Evolutionary conservation across 1,140 invertebrate genomes (phyloP).

Genomic region (Macrobrachium nipponense): DNA sequence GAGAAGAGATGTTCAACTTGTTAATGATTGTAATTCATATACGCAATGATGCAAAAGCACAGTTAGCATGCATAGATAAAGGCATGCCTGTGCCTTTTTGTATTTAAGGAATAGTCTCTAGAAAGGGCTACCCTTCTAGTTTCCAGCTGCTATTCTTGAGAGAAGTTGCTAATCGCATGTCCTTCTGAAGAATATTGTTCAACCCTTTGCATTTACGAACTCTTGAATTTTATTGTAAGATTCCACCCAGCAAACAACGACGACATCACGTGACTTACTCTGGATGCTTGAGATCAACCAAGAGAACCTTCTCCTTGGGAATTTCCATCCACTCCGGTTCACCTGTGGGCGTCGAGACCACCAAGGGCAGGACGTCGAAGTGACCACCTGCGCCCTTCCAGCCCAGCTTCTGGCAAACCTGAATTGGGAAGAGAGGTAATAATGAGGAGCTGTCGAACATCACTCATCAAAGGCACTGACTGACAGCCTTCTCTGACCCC

Average conservation of each 20-base stretch:
- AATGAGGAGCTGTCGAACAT: too few species aligned
- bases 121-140: too few species aligned
- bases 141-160: too few species aligned
- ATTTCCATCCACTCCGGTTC: conserved; percentile 92
- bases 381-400: conserved; percentile 84
- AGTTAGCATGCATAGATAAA: not conserved
- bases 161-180: too few species aligned
- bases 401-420: conserved; percentile 90
- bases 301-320: conserved; percentile 85
- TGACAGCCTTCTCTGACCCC: too few species aligned
- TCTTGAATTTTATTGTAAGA: too few species aligned
- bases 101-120: not conserved
- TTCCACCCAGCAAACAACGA: too few species aligned
- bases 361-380: conserved; percentile 90
- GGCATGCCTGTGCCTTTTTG: not conserved
- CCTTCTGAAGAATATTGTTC: too few species aligned
- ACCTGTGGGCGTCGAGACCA: conserved; percentile 91
- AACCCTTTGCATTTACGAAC: too few species aligned
- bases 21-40: not conserved
- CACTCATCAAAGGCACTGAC: too few species aligned
- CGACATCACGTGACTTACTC: conserved; percentile 76
- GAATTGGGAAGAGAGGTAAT: conserved; percentile 46
- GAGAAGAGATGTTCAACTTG: not conserved
- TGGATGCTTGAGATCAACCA: conserved; percentile 88
- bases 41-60: not conserved